Percentiles rank a stretch among this genome's conserved stretches.
These are phyloP conservation scores for Peromyscus maniculatus DNA, from an alignment of 2,113 vertebrate genomes.

Conservation along the genomic window DNA sequence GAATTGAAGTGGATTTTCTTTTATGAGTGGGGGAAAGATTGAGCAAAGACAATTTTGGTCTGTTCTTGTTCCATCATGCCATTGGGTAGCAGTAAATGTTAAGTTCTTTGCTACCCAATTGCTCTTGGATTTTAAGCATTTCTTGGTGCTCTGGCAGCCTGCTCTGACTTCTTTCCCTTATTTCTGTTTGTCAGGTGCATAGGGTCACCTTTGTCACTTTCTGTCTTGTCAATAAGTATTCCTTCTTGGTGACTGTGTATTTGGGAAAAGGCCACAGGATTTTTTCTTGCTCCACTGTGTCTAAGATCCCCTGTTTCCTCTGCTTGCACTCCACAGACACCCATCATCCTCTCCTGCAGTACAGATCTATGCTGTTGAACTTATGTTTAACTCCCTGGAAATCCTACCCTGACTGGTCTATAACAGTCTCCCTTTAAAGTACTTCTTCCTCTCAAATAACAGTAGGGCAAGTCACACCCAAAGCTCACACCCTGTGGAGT, in stretches of 20 bases:
- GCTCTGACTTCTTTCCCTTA: constrained; percentile 63
- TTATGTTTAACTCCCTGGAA: constrained; percentile 59
- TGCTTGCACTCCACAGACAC: constrained; percentile 67
- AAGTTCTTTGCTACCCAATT: constrained; percentile 73
- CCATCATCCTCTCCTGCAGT: constrained; percentile 52
- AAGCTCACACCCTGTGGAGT: constrained; percentile 58
- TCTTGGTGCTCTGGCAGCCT: constrained; percentile 62
- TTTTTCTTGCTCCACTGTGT: constrained; percentile 74
- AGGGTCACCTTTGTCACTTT: constrained; percentile 58
- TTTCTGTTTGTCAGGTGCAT: constrained; percentile 52
- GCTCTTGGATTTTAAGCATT: constrained; percentile 68
- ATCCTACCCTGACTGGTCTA: constrained; percentile 55
- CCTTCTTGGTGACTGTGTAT: constrained; percentile 64
- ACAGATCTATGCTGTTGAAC: constrained; percentile 60
- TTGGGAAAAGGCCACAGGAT: constrained; percentile 71
- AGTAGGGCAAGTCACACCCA: constrained; percentile 74
- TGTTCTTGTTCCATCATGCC: constrained; percentile 65
- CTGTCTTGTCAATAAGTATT: constrained; percentile 70
- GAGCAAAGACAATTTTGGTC: constrained; percentile 47
- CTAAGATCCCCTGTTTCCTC: background rate
- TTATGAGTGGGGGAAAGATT: background rate
- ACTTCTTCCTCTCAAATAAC: constrained; percentile 55
- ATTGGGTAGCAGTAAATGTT: constrained; percentile 66
- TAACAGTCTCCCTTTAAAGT: constrained; percentile 72
- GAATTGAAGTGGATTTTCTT: background rate